These are phyloP conservation scores for Drosophila kurseongensis DNA, from an alignment of 1,140 invertebrate species.

Conservation along the genomic window DNA sequence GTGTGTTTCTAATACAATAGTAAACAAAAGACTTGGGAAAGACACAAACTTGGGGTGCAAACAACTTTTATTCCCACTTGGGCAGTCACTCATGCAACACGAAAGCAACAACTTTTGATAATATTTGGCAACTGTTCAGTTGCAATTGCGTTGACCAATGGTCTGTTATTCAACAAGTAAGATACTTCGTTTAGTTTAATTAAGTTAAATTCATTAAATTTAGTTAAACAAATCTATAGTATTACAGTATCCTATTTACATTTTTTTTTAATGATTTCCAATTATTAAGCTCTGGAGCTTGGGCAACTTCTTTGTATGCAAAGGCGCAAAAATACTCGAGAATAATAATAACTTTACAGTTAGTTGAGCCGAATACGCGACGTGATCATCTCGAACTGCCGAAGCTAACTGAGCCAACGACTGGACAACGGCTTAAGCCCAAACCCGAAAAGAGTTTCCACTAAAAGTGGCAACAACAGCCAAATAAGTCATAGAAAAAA, in stretches of 20 bases:
- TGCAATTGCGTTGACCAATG: constrained; percentile 52
- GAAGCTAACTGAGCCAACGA: constrained; percentile 44
- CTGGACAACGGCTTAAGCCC: constrained; percentile 15
- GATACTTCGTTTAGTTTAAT: constrained; percentile 9
- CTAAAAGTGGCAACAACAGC: constrained; percentile 22
- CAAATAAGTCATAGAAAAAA: constrained; percentile 15
- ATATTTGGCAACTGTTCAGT: constrained; percentile 56
- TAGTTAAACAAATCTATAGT: constrained; percentile 22
- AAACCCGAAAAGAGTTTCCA: constrained; percentile 50
- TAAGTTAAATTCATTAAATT: constrained; percentile 29
- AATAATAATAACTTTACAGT: constrained; percentile 40
- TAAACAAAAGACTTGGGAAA: constrained; percentile 72
- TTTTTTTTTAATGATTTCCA: constrained; percentile 10
- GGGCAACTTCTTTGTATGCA: constrained; percentile 36
- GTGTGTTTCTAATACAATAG: constrained; percentile 7
- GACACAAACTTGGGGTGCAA: constrained; percentile 62
- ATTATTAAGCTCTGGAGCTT: constrained; percentile 16
- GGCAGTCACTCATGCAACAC: constrained; percentile 48
- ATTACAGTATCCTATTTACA: constrained; percentile 4
- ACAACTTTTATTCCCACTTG: constrained; percentile 25
- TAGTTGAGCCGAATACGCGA: constrained; percentile 68
- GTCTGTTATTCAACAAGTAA: constrained; percentile 55
- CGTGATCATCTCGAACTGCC: constrained; percentile 62
- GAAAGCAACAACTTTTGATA: constrained; percentile 43
- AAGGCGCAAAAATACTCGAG: constrained; percentile 33